These are phyloP conservation scores for Chironomus striatipennis DNA, from an alignment of 1,140 invertebrate genomes.

Conservation along the genomic window DNA sequence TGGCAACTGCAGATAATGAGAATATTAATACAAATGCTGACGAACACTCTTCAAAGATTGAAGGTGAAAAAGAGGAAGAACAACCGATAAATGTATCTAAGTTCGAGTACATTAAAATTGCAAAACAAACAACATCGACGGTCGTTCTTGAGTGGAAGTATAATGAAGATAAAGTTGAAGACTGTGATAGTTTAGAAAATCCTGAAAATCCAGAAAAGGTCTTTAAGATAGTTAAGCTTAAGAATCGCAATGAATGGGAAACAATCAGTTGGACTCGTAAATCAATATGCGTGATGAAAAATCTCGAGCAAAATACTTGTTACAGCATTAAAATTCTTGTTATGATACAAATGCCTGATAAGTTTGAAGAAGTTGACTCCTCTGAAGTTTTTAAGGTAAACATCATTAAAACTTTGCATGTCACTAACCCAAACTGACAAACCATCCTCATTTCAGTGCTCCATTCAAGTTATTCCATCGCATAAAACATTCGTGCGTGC, in stretches of 20 bases:
- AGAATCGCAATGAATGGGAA: not conserved
- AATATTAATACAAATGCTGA: too few relatives aligned
- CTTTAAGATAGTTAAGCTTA: not conserved
- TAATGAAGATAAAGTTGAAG: not conserved
- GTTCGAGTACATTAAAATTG: not conserved
- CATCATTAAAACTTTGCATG: not conserved
- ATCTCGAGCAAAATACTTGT: not conserved
- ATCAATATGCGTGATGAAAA: not conserved
- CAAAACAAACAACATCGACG: not conserved
- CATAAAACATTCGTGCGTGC: conserved; percentile 16
- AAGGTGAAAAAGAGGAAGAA: not conserved
- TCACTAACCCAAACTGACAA: not conserved
- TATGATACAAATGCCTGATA: not conserved
- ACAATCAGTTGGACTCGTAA: not conserved
- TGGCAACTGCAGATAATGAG: too few relatives aligned
- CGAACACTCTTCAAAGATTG: too few relatives aligned
- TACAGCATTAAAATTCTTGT: not conserved
- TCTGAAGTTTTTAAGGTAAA: not conserved
- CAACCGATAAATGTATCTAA: not conserved
- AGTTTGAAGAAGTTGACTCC: not conserved
- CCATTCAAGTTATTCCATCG: not conserved
- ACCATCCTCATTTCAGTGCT: not conserved
- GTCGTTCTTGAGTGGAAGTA: not conserved
- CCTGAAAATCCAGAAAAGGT: not conserved
- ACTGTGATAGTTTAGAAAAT: not conserved